Conservation (phyloP, 2,888 invertebrate genomes). For the Athetis lepigone region DNA sequence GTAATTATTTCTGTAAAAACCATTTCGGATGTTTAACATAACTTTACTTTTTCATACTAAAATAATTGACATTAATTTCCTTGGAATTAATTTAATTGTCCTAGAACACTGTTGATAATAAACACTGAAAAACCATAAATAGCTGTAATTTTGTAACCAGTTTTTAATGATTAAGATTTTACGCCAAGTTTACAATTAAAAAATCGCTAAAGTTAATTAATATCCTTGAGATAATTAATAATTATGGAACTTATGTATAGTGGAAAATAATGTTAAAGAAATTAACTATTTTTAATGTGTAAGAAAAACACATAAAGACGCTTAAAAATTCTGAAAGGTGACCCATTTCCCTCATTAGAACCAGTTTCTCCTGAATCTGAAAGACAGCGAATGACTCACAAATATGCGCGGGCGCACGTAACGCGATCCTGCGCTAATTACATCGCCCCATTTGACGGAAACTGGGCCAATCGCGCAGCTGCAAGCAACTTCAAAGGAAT, state of each 20-base stretch:
- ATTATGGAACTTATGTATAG: neutral
- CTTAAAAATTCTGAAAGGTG: conserved; percentile 42
- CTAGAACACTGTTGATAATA: conserved; percentile 5
- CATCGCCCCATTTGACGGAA: conserved; percentile 65
- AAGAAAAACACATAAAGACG: conserved; percentile 8
- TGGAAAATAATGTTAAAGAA: too few relatives aligned
- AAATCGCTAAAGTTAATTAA: conserved; percentile 25
- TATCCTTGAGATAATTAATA: conserved; percentile 12
- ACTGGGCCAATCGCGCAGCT: conserved; percentile 64
- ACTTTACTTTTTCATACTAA: neutral
- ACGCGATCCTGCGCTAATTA: conserved; percentile 70
- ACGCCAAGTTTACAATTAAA: conserved; percentile 29
- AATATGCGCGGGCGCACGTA: conserved; percentile 64
- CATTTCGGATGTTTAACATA: neutral
- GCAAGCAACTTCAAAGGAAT: conserved; percentile 71
- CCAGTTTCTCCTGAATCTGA: conserved; percentile 50
- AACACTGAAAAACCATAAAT: conserved; percentile 15
- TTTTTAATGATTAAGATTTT: conserved; percentile 28
- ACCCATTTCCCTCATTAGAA: conserved; percentile 55
- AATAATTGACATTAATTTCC: conserved; percentile 9
- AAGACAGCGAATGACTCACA: conserved; percentile 57
- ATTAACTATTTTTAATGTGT: too few relatives aligned
- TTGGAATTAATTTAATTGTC: neutral
- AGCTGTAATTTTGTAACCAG: conserved; percentile 18
- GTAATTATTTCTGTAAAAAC: conserved; percentile 24